Base-by-base conservation (phyloP, 2,797 vertebrate species). In the Phyllotis vaccarum region DNA sequence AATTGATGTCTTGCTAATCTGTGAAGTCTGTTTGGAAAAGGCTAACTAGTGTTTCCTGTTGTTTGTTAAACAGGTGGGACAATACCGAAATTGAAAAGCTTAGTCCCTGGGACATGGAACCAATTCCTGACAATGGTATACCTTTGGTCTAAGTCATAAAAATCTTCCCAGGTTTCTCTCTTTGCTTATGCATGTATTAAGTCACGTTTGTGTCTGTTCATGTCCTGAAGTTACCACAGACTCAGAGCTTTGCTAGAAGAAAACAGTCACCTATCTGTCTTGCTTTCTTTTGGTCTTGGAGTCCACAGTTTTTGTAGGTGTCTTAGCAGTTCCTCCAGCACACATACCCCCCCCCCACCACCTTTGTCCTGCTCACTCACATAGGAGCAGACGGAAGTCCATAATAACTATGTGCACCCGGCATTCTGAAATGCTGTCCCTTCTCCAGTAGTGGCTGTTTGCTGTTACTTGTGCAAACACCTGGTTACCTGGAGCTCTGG, bases 21-120 rank as follows among this genome's bases (percentile, higher is more conserved):
- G 79, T 29, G 66, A 8, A 78, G 10, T 34, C 54, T 72, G 24
- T 88, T 94, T 37, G 56, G 86, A 79, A 88, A 88, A 90, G 75
- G 12, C 56, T 95, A 95, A 96, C 19, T 52, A 43, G 29, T 52
- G 76, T 54, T 89, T 88, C 49, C 90, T 94, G 81, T 31, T 64
- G 3, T 97, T 91, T 95, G 3, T 81, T 75, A 49, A 96, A 97
- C 98, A 99, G 99, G 86, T 99, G 99, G 99, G 99, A 99, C 98
- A 99, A 99, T 14, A 99, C 99, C 27, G 99, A 99, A 98, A 99
- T 97, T 3, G 99, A 99, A 98, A 99, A 99, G 95, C 98, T 99
- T 89, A 99, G 99, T 97, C 99, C 99, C 0, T 99, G 99, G 99
- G 99, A 99, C 96, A 99, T 99, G 98, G 99, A 99, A 68, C 99